A percentile compares a stretch with the other conserved stretches of the same genome.
phyloP scores from a whole-genome alignment of 2,888 invertebrate species.

The Papilio gigon region DNA sequence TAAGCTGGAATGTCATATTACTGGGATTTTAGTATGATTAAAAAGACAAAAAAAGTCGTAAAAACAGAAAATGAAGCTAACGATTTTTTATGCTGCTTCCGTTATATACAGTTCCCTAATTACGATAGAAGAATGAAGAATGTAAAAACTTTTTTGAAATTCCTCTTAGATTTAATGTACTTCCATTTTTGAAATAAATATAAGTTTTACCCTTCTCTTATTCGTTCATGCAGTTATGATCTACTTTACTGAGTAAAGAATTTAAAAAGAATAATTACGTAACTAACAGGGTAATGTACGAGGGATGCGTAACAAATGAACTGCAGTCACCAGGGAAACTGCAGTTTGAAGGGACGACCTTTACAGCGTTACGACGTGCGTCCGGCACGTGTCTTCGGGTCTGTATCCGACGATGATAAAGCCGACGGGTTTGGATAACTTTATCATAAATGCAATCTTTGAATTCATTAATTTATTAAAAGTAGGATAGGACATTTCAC shows the following conservation, averaged over 20 bases:
- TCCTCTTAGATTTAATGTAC: too few species aligned
- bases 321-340: slow-evolving; percentile 41
- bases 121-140: background rate
- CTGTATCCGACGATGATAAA: slow-evolving; percentile 42
- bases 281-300: background rate
- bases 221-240: background rate
- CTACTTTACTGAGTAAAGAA: background rate
- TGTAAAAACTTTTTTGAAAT: background rate
- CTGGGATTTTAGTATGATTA: too few species aligned
- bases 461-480: slow-evolving; percentile 22
- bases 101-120: too few species aligned
- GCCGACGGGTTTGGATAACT: slow-evolving; percentile 49
- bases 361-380: slow-evolving; percentile 39
- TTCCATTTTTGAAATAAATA: background rate
- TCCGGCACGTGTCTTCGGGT: slow-evolving; percentile 50
- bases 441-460: slow-evolving; percentile 44
- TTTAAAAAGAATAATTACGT: slow-evolving; percentile 24
- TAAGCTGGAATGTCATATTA: too few species aligned
- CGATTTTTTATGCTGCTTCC: too few species aligned
- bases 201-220: background rate
- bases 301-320: slow-evolving; percentile 29
- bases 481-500: background rate
- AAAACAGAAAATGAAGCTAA: too few species aligned
- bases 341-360: slow-evolving; percentile 6
- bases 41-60: too few species aligned